These are phyloP conservation scores for Pachycephala philippinensis DNA, from an alignment of 2,113 vertebrate species.

Conservation along the genomic window DNA sequence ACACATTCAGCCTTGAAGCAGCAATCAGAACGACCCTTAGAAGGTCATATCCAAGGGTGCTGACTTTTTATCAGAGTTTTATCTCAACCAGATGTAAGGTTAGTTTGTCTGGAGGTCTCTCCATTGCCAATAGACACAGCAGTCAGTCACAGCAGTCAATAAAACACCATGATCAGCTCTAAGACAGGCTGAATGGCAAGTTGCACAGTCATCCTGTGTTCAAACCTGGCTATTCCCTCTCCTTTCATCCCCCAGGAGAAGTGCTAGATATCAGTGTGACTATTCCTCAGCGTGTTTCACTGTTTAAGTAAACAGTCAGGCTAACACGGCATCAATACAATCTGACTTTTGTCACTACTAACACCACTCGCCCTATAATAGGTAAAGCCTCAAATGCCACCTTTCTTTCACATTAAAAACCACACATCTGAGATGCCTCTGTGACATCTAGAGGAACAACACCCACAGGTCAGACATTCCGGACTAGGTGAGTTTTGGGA, in stretches of 20 bases:
- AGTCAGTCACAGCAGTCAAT: background rate
- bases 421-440: background rate
- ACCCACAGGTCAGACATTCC: background rate
- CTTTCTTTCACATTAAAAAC: background rate
- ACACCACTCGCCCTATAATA: background rate
- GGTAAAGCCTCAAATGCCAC: background rate
- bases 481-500: background rate
- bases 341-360: background rate
- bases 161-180: background rate
- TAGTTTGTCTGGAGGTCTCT: background rate
- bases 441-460: background rate
- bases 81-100: background rate
- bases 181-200: background rate
- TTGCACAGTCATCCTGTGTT: background rate
- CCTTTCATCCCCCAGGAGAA: background rate
- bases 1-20: conserved; percentile 41
- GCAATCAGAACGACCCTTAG: background rate
- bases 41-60: background rate
- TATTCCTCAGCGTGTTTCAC: background rate
- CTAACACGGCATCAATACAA: background rate
- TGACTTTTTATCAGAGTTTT: conserved; percentile 17
- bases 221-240: background rate
- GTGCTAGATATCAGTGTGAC: background rate
- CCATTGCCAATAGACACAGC: background rate
- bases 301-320: background rate